Base-by-base conservation (phyloP, 2,888 invertebrate genomes). In the Plagiodera versicolora region DNA sequence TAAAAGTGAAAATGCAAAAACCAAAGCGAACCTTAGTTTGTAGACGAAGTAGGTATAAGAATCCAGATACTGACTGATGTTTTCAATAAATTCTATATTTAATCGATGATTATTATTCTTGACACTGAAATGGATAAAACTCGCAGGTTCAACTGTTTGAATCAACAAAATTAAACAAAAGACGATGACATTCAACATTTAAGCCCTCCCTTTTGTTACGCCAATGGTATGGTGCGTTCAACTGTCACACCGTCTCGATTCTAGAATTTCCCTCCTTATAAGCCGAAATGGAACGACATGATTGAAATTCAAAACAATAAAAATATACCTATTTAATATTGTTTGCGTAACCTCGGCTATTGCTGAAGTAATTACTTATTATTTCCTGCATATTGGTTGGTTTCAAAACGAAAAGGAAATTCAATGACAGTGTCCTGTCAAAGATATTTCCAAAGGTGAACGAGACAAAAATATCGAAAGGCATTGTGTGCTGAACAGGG, bases 251-350 rank as follows among this genome's bases (percentile, higher is more conserved):
- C 50, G n/a, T 30, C 35, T 45, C 30, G 45, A 48, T 62, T 60
- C 19, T 20, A 56, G 46, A 64, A 56, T 64, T 64, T 64, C 64
- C 64, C 64, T 61, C 64, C 64, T 49, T 64, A 61, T 64, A 64
- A 48, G 64, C 46, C 44, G 44, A 55, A 61, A 61, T 60, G 51
- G 51, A 46, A 39, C 58, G 45, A 56, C 64, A 56, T 55, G 61
- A 35, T 44, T 61, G 57, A 63, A 65, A 61, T 63, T 44, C 47
- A 18, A 49, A 63, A 52, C 57, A 61, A 57, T 58, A 16, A 60
- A 62, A 61, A 47, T 54, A n/a, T 53, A 39, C 32, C 32, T 32
- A 51, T 55, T 61, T 47, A 58, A 48, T 59, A 58, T 53, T 57
- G 16, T 47, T 65, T 58, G 53, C 58, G 60, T 54, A 62, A 65